Evolutionary conservation across 2,113 vertebrate genomes (phyloP), one percentile per base, ranked within the genome.

Genomic region (Oreochromis aureus): DNA sequence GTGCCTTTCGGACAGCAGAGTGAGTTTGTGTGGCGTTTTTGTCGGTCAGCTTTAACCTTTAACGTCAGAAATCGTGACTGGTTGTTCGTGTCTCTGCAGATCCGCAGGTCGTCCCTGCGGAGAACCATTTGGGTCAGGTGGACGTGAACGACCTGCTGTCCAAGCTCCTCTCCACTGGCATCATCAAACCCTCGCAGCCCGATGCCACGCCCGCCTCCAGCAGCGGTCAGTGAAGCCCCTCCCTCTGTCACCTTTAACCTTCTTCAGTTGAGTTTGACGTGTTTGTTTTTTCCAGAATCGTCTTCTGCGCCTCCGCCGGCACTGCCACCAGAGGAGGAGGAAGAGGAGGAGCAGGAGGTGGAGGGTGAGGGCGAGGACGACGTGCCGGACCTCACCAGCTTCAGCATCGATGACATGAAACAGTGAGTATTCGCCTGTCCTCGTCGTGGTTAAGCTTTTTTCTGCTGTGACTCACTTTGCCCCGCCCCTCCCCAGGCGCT

Each of bases 111-210:
- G 24, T 13, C 59, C 79, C 94, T 19, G 94, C 97, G 56, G 98
- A 99, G 95, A 99, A 98, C 95, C 98, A 99, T 94, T 97, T 99
- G 10, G 98, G 98, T 13, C 99, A 99, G 92, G 94, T 99, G 11
- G 99, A 99, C 91, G 98, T 99, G 56, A 99, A 99, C 87, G 97
- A 98, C 86, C 94, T 99, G 39, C 97, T 99, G 81, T 95, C 98
- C 91, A 99, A 99, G 93, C 97, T 99, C 85, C 95, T 99, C 89
- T 97, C 96, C 89, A 98, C 95, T 27, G 99, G 98, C 90, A 99
- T 99, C 93, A 98, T 99, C 89, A 91, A 92, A 27, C 83, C 92
- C 0, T 84, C 97, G 11, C 97, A 97, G 90, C 94, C 97, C 0
- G 95, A 96, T 0, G 96, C 98, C 44, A 81, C 95, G 3, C 24